These are phyloP conservation scores for Lutraria lutraria DNA, from an alignment of 2,888 invertebrate species.

Conservation along the genomic window DNA sequence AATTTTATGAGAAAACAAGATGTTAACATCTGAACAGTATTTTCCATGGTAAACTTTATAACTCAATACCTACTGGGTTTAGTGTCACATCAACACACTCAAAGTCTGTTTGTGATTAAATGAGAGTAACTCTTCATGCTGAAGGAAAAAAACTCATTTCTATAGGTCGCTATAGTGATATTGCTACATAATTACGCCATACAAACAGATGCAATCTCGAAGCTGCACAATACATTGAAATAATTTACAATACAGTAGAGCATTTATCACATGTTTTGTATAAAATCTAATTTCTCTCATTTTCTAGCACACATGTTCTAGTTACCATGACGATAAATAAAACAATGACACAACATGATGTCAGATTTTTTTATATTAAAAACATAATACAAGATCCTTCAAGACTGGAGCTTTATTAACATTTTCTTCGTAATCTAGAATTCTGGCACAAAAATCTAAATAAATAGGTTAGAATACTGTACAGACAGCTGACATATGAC, in stretches of 20 bases:
- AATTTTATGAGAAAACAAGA: not conserved
- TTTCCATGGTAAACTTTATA: not conserved
- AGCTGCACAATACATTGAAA: not conserved
- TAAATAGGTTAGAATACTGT: no score
- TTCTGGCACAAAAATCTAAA: no score
- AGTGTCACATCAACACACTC: constrained; percentile 8
- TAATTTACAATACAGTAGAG: not conserved
- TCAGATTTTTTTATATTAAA: not conserved
- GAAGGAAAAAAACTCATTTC: not conserved
- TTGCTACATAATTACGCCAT: not conserved
- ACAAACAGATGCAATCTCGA: not conserved
- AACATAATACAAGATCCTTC: no score
- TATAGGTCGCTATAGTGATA: not conserved
- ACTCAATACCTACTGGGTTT: not conserved
- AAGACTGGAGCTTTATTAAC: no score
- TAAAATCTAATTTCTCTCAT: not conserved
- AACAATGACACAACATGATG: not conserved
- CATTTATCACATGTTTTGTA: not conserved
- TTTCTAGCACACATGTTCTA: not conserved
- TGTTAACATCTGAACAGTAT: not conserved
- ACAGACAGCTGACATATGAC: no score
- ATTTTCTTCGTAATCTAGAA: no score
- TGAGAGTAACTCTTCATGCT: not conserved
- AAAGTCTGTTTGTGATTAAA: not conserved
- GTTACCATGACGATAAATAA: not conserved